Evolutionary conservation across 2,113 vertebrate genomes (phyloP).

Genomic region (Alouatta palliata): DNA sequence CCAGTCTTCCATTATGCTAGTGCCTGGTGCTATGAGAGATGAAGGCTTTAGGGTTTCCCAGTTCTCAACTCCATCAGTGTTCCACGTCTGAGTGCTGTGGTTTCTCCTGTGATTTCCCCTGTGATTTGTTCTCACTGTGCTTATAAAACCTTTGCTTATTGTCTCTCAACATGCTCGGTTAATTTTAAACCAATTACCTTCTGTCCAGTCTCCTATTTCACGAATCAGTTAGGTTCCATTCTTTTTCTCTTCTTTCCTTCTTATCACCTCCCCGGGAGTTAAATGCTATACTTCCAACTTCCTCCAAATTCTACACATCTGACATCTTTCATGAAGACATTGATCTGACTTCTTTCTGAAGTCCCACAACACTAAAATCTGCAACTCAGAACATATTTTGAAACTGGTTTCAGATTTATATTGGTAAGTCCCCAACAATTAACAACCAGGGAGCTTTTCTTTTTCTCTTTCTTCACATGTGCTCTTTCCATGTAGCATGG

Average conservation of each 20-base stretch:
- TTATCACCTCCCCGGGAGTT: not conserved
- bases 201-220: not conserved
- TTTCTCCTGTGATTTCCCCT: no score
- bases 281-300: not conserved
- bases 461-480: not conserved
- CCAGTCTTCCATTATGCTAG: not conserved
- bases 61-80: not conserved
- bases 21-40: no score
- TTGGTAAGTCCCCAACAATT: not conserved
- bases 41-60: not conserved
- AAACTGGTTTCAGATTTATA: conserved; percentile 15
- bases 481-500: not conserved
- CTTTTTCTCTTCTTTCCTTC: not conserved
- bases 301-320: not conserved
- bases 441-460: not conserved
- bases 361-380: not conserved
- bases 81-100: not conserved
- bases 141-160: not conserved
- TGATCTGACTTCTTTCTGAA: conserved; percentile 6
- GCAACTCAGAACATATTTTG: not conserved
- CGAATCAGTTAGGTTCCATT: not conserved
- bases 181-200: not conserved
- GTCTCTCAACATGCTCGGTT: not conserved
- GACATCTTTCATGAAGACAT: not conserved
- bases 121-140: not conserved